Evolutionary conservation across 2,113 vertebrate genomes (phyloP).

Genomic region (Tachysurus fulvidraco): DNA sequence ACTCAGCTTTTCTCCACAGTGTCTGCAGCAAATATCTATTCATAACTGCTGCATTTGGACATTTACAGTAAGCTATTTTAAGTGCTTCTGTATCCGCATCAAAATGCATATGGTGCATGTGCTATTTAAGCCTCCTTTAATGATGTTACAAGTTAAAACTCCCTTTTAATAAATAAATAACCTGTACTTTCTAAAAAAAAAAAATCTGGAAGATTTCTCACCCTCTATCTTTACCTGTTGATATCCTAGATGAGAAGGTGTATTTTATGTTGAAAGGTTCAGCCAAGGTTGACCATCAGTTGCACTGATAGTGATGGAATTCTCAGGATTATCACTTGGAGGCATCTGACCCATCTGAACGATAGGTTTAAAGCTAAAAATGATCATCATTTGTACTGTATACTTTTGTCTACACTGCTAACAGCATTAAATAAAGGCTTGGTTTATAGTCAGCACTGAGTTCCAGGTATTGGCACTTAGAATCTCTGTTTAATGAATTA

Average conservation of each 20-base stretch:
- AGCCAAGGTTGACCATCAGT: background rate
- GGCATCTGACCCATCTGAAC: background rate
- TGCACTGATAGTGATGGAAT: background rate
- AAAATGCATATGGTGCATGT: background rate
- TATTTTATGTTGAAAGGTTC: background rate
- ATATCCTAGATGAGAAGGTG: background rate
- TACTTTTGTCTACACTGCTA: background rate
- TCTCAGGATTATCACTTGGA: background rate
- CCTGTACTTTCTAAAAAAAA: background rate
- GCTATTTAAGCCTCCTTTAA: background rate
- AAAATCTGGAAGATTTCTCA: background rate
- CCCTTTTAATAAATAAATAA: background rate
- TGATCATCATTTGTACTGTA: background rate
- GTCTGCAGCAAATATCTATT: background rate
- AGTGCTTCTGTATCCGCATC: background rate
- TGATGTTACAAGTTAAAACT: background rate
- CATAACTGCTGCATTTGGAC: slow-evolving; percentile 5
- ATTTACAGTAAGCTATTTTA: slow-evolving; percentile 18
- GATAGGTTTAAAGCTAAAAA: background rate
- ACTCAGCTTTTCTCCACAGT: slow-evolving; percentile 20
- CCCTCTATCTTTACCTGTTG: background rate
- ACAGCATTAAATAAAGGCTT: background rate
- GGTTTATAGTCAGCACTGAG: background rate
- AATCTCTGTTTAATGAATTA: background rate
- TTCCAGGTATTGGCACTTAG: background rate